Conservation (phyloP, 2,797 vertebrate species). For the Rhincodon typus region DNA sequence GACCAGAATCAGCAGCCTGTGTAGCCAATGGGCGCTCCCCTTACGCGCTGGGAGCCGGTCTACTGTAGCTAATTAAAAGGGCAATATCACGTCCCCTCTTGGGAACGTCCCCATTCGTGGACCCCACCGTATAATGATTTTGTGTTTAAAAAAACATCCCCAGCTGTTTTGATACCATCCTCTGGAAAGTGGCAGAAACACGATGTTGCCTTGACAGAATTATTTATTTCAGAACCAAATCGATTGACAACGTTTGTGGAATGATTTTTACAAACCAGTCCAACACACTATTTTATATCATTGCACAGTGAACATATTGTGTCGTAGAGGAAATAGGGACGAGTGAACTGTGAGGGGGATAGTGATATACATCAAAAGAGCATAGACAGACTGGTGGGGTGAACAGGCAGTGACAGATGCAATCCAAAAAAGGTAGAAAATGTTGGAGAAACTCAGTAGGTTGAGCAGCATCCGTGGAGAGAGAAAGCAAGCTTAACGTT, state of each 20-base stretch:
- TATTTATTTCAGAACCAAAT: neutral
- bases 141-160: neutral
- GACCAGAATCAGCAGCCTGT: neutral
- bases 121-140: neutral
- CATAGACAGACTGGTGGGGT: too few relatives aligned
- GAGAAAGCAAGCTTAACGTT: too few relatives aligned
- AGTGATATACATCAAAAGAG: neutral
- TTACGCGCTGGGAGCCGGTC: neutral
- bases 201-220: neutral
- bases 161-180: neutral
- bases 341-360: neutral
- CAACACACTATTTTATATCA: neutral
- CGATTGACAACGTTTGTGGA: neutral
- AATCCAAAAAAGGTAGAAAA: too few relatives aligned
- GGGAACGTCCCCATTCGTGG: neutral
- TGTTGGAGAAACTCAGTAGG: too few relatives aligned
- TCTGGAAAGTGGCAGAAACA: neutral
- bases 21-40: neutral
- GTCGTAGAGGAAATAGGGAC: neutral
- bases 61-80: neutral
- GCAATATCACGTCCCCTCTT: neutral
- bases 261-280: neutral
- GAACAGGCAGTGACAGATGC: too few relatives aligned
- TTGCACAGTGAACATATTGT: neutral
- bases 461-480: too few relatives aligned